Evolutionary conservation across 2,113 vertebrate species (phyloP), one percentile per base, ranked within the genome.

Genomic region (Oceanites oceanicus): DNA sequence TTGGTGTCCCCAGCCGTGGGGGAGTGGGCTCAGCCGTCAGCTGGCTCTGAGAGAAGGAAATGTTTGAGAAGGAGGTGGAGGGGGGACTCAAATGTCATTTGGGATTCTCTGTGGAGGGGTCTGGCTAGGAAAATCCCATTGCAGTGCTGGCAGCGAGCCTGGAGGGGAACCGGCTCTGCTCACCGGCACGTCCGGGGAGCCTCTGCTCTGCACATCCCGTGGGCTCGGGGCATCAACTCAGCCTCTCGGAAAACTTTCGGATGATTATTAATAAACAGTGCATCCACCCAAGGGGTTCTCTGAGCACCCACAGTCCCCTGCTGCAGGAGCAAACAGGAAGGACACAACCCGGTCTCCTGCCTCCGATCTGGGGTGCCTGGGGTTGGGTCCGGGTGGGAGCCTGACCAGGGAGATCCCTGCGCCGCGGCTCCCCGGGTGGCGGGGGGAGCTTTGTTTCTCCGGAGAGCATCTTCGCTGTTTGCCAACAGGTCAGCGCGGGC

Each of bases 241-340:
- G 79, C 59, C 61, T 71, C 29, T 2, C 30, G 59, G 56, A 90
- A 95, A 97, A 97, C 90, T 96, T 95, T 95, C n/a, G 16, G 45
- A 9, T 52, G 17, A 13, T 77, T 42, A 40, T 30, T 52, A 76
- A 29, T 15, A 66, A 88, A 38, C 40, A 83, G 47, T 1, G 2
- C 23, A 36, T 56, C 50, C 55, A 40, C 17, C 38, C 75, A 5
- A 73, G 49, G 66, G 67, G 17, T n/a, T 59, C 49, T 80, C 45
- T 2, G 4, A 10, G 6, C 47, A 38, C 44, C 36, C 49, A 16
- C 44, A 32, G 58, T 4, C 10, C 29, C 56, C 19, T 21, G 36
- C 61, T 70, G 52, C 61, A 65, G 73, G 29, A 87, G 40, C 11
- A 10, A 65, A 8, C 0, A 0, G 40, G 72, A 61, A 91, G 53